A percentile compares a stretch with the other conserved stretches of the same genome.
These are phyloP conservation scores for Dendrolimus kikuchii DNA, from an alignment of 1,140 invertebrate genomes.

Conservation along the genomic window DNA sequence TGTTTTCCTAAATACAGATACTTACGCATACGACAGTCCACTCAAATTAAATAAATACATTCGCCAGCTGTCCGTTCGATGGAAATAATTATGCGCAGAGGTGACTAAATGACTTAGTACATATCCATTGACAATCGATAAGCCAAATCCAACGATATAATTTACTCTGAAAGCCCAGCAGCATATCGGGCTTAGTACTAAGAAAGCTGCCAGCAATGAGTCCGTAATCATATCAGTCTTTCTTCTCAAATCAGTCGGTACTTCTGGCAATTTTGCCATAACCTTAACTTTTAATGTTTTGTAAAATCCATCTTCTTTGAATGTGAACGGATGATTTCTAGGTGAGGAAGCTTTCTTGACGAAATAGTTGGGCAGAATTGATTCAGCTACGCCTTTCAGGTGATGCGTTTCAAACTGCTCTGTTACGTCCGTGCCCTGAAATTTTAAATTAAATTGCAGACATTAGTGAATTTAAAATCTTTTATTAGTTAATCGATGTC, in stretches of 20 bases:
- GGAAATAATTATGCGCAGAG: constrained; percentile 87
- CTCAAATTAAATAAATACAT: constrained; percentile 86
- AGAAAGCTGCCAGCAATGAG: constrained; percentile 61
- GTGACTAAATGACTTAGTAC: constrained; percentile 74
- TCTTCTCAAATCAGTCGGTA: constrained; percentile 37
- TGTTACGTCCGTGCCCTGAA: constrained; percentile 82
- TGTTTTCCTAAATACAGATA: neutral
- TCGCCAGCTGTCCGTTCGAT: constrained; percentile 84
- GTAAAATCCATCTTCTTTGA: constrained; percentile 81
- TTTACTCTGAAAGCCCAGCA: constrained; percentile 61
- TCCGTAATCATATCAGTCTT: constrained; percentile 73
- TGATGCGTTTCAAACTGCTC: constrained; percentile 83
- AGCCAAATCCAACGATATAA: constrained; percentile 28
- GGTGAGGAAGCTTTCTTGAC: constrained; percentile 69
- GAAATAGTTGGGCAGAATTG: constrained; percentile 76
- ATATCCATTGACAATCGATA: constrained; percentile 54
- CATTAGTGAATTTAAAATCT: too few relatives aligned
- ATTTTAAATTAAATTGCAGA: neutral
- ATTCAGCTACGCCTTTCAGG: constrained; percentile 71
- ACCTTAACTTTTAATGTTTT: constrained; percentile 77
- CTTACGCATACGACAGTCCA: constrained; percentile 76
- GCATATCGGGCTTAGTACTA: constrained; percentile 70
- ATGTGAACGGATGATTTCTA: constrained; percentile 78
- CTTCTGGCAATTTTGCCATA: constrained; percentile 60
- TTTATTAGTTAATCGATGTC: too few relatives aligned